These are phyloP conservation scores for Tigriopus japonicus DNA, from an alignment of 1,140 invertebrate genomes.

Conservation along the genomic window DNA sequence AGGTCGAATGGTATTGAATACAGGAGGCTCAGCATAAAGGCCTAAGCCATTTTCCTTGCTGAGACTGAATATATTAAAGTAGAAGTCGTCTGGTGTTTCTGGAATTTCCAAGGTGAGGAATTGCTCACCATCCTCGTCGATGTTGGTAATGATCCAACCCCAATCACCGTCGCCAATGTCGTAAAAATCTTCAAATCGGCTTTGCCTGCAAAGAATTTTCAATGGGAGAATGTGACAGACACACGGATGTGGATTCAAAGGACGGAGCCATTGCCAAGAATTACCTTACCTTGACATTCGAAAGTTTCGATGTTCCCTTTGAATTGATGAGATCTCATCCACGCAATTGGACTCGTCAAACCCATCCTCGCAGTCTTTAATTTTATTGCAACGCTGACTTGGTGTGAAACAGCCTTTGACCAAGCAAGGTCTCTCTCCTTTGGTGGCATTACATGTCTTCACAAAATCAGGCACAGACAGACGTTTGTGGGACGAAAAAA, in stretches of 20 bases:
- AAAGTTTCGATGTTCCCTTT: background rate
- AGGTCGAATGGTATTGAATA: conserved; percentile 16
- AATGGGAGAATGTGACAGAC: too few relatives aligned
- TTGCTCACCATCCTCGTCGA: conserved; percentile 26
- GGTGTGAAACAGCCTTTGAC: conserved; percentile 21
- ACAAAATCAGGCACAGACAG: conserved; percentile 19
- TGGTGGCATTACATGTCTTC: conserved; percentile 16
- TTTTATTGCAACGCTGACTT: conserved; percentile 24
- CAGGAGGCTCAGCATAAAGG: conserved; percentile 14
- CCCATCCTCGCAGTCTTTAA: conserved; percentile 24
- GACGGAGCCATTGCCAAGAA: too few relatives aligned
- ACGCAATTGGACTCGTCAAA: conserved; percentile 13
- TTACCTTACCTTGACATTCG: background rate
- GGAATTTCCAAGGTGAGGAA: conserved; percentile 25
- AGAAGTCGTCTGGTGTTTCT: conserved; percentile 25
- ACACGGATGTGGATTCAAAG: too few relatives aligned
- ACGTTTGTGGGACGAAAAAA: conserved; percentile 21
- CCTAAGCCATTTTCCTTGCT: conserved; percentile 24
- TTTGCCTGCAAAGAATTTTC: background rate
- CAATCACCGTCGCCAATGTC: conserved; percentile 28
- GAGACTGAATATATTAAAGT: conserved; percentile 27
- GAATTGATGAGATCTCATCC: background rate
- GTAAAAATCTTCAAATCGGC: conserved; percentile 24
- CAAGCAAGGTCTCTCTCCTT: conserved; percentile 19
- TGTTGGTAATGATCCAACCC: conserved; percentile 27